These are phyloP conservation scores for Calvadosia cruxmelitensis DNA, from an alignment of 30 jellyfish, hydroid and myxozoan genomes.

Conservation along the genomic window DNA sequence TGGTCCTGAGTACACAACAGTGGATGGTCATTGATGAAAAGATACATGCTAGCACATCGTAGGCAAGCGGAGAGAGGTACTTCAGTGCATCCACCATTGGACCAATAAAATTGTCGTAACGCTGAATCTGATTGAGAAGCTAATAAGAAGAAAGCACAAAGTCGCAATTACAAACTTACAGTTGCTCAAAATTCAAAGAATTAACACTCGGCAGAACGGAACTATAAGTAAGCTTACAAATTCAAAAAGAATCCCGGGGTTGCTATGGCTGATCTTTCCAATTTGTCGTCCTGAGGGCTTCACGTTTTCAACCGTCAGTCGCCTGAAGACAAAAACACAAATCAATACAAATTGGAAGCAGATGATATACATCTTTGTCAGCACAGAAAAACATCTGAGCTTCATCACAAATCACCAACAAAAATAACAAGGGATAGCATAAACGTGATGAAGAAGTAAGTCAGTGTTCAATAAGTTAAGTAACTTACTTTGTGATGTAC, in stretches of 20 bases:
- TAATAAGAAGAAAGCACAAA: conserved; percentile 2
- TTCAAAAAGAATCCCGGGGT: conserved; percentile 81
- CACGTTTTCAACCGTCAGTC: conserved; percentile 84
- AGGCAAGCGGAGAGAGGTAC: conserved; percentile 82
- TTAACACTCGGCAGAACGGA: no score
- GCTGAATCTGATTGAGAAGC: conserved; percentile 84
- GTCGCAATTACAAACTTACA: neutral
- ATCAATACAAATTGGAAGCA: neutral
- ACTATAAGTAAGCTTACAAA: no score
- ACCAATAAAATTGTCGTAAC: conserved; percentile 89
- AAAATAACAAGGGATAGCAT: no score
- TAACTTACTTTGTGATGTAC: conserved; percentile 80
- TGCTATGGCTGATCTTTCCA: conserved; percentile 92
- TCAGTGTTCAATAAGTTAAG: no score
- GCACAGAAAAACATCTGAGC: neutral
- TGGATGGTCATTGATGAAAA: no score
- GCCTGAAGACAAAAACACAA: conserved; percentile 20
- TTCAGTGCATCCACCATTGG: conserved; percentile 97
- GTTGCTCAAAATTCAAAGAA: neutral
- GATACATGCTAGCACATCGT: conserved; percentile 97
- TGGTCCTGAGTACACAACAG: no score
- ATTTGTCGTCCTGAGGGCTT: conserved; percentile 93
- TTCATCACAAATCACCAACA: neutral
- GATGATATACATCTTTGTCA: no score
- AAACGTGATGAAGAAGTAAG: no score